Conservation (phyloP, 2,797 vertebrate genomes). For the Acestrorhynchus altus region DNA sequence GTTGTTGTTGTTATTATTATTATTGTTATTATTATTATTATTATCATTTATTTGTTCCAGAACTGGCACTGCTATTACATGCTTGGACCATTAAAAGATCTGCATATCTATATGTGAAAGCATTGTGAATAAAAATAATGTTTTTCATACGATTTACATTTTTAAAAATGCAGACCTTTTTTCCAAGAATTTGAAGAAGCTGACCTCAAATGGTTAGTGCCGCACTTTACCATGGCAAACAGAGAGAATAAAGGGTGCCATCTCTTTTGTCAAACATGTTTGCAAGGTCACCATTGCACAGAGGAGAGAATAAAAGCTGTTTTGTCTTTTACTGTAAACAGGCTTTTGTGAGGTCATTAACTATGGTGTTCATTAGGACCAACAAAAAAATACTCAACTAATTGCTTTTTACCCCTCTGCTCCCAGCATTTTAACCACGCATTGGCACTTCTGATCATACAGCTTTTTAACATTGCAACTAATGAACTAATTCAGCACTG, state of each 20-base stretch:
- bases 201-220: slow-evolving; percentile 40
- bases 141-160: background rate
- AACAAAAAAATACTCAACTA: slow-evolving; percentile 62
- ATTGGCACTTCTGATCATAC: background rate
- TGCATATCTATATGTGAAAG: too few species aligned
- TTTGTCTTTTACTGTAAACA: slow-evolving; percentile 65
- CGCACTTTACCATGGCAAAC: slow-evolving; percentile 15
- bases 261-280: slow-evolving; percentile 60
- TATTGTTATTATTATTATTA: too few species aligned
- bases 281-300: slow-evolving; percentile 59
- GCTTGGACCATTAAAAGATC: too few species aligned
- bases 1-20: too few species aligned
- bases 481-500: background rate
- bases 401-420: slow-evolving; percentile 51
- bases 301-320: slow-evolving; percentile 55
- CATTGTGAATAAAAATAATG: too few species aligned
- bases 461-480: background rate
- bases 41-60: background rate
- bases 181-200: background rate
- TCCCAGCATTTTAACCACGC: background rate
- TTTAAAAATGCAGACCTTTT: background rate
- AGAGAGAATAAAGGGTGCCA: slow-evolving; percentile 55
- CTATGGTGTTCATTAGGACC: slow-evolving; percentile 66
- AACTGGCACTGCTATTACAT: background rate
- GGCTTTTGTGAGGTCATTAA: slow-evolving; percentile 64